Evolutionary conservation across 30 jellyfish, hydroid and myxozoan species (phyloP), one percentile per base, ranked within the genome.

Genomic region (Aurelia aurita complex sp. Pacific): DNA sequence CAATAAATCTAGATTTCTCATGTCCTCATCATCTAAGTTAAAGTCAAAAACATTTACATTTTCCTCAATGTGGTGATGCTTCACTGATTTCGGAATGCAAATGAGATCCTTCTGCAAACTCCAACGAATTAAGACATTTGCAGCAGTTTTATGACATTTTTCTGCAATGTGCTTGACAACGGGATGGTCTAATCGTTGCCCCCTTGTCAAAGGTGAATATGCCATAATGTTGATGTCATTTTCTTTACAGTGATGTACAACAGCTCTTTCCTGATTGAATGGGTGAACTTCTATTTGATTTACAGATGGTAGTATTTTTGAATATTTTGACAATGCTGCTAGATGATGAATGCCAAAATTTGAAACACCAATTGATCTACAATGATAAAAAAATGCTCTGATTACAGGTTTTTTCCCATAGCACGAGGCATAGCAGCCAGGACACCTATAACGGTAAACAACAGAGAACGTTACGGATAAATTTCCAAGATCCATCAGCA

Each of bases 261-360:
- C 92, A 1, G 83, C 97, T 10, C 60, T 36, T 69, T 89, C 91
- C 46, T 80, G 89, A 64, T 79, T 74, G 62, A 79, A 89, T 42
- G 97, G 97, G 74, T 89, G 97, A 17, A 74, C 85, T 67, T 89
- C 97, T 10, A 89, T 80, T 81, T 89, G 97, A 61, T 89, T 89
- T 12, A 89, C 86, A 34, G 91, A 72, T 17, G 97, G 97, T 6
- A 40, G 40, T 23, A 74, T 67, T 34, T 54, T 65, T 11, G 91
- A 90, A 40, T 82, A 77, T 38, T 73, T 67, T 67, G 78, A 59
- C 16, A 89, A 57, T 9, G 76, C 83, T 2, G 60, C 19, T 4
- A 89, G 68, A 50, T 89, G 92, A 43, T 89, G 92, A 29, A 81
- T 70, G 36, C 83, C 85, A 81, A 89, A 89, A 73, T 89, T 89